Percentiles rank a stretch among this genome's conserved stretches.
phyloP scores from a whole-genome alignment of 2,888 invertebrate genomes.

The Plagodis dolabraria region DNA sequence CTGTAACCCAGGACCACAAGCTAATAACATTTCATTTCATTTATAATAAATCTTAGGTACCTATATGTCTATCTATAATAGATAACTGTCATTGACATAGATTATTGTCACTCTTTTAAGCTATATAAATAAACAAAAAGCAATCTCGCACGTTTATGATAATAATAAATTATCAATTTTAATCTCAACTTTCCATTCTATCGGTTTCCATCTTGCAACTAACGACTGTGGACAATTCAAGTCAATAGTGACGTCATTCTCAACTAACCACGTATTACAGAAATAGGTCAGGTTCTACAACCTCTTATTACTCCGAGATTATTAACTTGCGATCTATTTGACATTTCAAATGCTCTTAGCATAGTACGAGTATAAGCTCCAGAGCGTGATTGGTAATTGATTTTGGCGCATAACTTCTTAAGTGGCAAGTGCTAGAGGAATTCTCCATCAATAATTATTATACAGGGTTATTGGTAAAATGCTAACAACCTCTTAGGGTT shows the following conservation, averaged over 20 bases:
- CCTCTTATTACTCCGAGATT: conserved; percentile 17
- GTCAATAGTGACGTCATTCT: conserved; percentile 17
- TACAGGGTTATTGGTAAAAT: no score
- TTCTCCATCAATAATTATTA: no score
- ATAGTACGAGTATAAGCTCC: conserved; percentile 1
- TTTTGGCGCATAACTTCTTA: not conserved
- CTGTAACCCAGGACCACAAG: no score
- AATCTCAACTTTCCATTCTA: no score
- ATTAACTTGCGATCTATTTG: conserved; percentile 8
- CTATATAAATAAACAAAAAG: not conserved
- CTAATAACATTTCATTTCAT: no score
- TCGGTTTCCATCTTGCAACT: conserved; percentile 8
- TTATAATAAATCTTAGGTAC: no score
- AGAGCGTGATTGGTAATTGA: conserved; percentile 15
- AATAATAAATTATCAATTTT: not conserved
- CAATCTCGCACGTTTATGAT: not conserved
- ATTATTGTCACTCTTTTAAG: no score
- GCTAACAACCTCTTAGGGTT: no score
- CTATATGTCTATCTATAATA: no score
- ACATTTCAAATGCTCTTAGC: not conserved
- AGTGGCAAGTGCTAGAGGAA: no score
- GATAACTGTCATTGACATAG: no score
- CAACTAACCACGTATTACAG: conserved; percentile 1
- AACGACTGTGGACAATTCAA: conserved; percentile 19
- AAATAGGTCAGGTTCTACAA: conserved; percentile 19